These are phyloP conservation scores for Schizopygopsis pylzovi DNA, from an alignment of 2,797 vertebrate genomes.

Conservation along the genomic window DNA sequence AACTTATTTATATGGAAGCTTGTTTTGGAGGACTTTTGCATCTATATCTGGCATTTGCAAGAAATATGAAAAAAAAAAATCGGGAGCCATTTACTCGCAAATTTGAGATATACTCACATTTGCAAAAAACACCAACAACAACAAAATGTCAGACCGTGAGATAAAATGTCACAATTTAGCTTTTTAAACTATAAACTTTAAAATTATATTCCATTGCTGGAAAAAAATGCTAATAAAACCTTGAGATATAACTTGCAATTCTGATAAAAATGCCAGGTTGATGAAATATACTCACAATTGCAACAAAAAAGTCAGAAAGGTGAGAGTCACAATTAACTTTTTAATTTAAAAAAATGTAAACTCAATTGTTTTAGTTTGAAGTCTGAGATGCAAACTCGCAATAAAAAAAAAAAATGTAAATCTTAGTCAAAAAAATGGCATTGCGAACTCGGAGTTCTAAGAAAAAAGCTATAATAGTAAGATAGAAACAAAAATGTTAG, in stretches of 20 bases:
- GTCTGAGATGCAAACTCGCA: too few species aligned
- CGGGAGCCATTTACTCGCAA: background rate
- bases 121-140: background rate
- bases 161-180: background rate
- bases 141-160: too few species aligned
- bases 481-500: background rate
- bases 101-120: background rate
- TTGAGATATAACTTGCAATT: background rate
- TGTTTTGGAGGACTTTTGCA: background rate
- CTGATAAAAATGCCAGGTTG: background rate
- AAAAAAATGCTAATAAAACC: too few species aligned
- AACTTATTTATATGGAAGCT: background rate
- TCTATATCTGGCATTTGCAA: background rate
- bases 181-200: background rate
- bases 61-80: background rate
- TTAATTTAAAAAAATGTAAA: too few species aligned
- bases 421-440: too few species aligned
- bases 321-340: too few species aligned
- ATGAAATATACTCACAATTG: background rate
- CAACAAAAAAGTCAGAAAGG: too few species aligned
- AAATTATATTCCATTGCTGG: too few species aligned
- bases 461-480: background rate
- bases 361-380: too few species aligned
- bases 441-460: background rate
- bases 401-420: too few species aligned